Evolutionary conservation across 2,797 vertebrate genomes (phyloP).

Genomic region (Clarias pachynema): DNA sequence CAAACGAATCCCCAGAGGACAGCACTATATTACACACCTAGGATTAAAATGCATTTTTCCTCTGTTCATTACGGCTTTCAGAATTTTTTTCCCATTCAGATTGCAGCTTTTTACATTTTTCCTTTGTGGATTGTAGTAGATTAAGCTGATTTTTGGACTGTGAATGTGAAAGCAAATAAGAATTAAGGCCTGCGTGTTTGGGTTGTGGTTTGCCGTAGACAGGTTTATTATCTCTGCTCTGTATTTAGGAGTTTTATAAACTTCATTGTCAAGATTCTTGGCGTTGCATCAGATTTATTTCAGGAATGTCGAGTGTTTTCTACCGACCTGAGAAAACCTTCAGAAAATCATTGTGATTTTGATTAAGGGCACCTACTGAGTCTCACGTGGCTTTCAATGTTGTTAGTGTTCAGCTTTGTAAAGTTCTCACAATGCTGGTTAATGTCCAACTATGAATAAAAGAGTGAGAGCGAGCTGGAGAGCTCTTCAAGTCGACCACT

Average conservation of each 20-base stretch:
- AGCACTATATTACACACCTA: constrained; percentile 22
- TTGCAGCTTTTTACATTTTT: constrained; percentile 31
- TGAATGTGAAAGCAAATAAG: constrained; percentile 23
- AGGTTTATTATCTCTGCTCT: constrained; percentile 41
- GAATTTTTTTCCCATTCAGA: not conserved
- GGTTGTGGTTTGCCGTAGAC: constrained; percentile 39
- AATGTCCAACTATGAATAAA: constrained; percentile 73
- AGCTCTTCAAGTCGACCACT: constrained; percentile 58
- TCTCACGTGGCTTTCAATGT: constrained; percentile 44
- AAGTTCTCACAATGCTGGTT: constrained; percentile 68
- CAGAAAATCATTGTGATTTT: constrained; percentile 51
- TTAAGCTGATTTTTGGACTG: constrained; percentile 42
- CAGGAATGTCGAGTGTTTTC: constrained; percentile 41
- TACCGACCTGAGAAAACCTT: constrained; percentile 28
- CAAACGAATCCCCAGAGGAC: constrained; percentile 18
- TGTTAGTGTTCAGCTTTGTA: constrained; percentile 56
- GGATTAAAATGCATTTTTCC: constrained; percentile 44
- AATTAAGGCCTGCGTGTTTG: constrained; percentile 11
- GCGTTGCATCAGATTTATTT: constrained; percentile 25
- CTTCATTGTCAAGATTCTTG: constrained; percentile 39
- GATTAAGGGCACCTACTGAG: constrained; percentile 33
- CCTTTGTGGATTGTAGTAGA: constrained; percentile 37
- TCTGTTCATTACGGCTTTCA: constrained; percentile 27
- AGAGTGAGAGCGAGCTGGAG: constrained; percentile 63
- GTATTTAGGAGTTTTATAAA: constrained; percentile 50